These are phyloP conservation scores for Phylloscopus whistleri DNA, from an alignment of 2,113 vertebrate species.

Conservation along the genomic window DNA sequence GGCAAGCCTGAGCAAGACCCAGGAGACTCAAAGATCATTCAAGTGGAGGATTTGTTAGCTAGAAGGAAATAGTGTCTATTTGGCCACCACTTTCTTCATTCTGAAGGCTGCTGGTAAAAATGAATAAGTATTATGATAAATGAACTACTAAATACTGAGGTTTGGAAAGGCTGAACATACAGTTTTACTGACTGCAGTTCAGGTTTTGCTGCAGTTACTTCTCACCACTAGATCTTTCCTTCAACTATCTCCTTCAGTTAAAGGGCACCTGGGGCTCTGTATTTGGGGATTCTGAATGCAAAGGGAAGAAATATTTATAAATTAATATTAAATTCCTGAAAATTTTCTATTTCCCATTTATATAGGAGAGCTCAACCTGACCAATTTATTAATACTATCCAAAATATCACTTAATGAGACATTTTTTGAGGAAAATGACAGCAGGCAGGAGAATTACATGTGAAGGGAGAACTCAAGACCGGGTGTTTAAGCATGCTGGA, in stretches of 20 bases:
- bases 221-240: not conserved
- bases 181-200: not conserved
- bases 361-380: not conserved
- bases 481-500: not conserved
- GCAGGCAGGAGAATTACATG: not conserved
- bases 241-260: not conserved
- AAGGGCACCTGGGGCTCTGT: not conserved
- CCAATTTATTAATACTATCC: not conserved
- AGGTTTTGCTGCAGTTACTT: not conserved
- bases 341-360: not conserved
- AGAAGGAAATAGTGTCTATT: not conserved
- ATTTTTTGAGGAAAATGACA: not conserved
- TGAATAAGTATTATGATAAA: not conserved
- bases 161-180: not conserved
- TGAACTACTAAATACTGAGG: not conserved
- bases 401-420: not conserved
- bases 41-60: not conserved
- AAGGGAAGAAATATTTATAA: not conserved
- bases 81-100: not conserved
- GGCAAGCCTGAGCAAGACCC: not conserved
- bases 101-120: not conserved
- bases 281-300: not conserved
- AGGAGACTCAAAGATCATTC: not conserved
- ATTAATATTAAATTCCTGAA: not conserved
- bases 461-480: not conserved